A percentile compares a stretch with the other conserved stretches of the same genome.
phyloP scores from a whole-genome alignment of 2,888 invertebrate species.

The Sisyra nigra region DNA sequence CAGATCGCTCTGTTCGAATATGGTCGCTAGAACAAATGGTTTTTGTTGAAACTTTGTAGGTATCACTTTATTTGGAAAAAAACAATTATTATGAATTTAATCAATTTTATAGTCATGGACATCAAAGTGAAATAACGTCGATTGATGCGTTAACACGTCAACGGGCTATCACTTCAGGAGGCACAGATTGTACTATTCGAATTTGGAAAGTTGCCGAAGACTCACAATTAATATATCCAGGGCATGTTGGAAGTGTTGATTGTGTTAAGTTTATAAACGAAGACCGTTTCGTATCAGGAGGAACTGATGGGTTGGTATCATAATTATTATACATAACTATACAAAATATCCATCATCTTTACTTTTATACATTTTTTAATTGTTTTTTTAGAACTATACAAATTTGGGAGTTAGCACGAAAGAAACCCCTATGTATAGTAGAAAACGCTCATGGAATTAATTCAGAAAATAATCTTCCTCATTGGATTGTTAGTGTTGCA shows the following conservation, averaged over 20 bases:
- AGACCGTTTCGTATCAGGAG: slow-evolving; percentile 82
- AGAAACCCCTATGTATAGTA: slow-evolving; percentile 63
- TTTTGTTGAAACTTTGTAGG: slow-evolving; percentile 80
- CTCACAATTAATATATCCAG: slow-evolving; percentile 88
- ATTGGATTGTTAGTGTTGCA: slow-evolving; percentile 78
- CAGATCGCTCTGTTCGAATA: slow-evolving; percentile 72
- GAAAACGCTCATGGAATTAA: slow-evolving; percentile 57
- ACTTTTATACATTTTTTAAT: neutral
- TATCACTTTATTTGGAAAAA: slow-evolving; percentile 2
- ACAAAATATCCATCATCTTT: no score
- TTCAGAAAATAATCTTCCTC: slow-evolving; percentile 42
- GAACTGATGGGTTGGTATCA: slow-evolving; percentile 72
- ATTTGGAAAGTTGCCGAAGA: slow-evolving; percentile 97
- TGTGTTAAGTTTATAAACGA: slow-evolving; percentile 82
- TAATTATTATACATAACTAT: no score
- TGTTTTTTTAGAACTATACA: slow-evolving; percentile 36
- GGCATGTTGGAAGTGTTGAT: slow-evolving; percentile 70
- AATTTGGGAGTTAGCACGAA: slow-evolving; percentile 70
- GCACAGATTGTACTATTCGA: slow-evolving; percentile 69
- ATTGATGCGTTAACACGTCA: slow-evolving; percentile 81
- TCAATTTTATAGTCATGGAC: slow-evolving; percentile 46
- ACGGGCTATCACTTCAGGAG: slow-evolving; percentile 77
- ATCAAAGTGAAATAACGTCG: slow-evolving; percentile 70
- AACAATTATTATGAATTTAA: neutral
- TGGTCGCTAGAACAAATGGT: slow-evolving; percentile 96